phyloP scores from a whole-genome alignment of 2,888 invertebrate species.

The Venusia cambrica region DNA sequence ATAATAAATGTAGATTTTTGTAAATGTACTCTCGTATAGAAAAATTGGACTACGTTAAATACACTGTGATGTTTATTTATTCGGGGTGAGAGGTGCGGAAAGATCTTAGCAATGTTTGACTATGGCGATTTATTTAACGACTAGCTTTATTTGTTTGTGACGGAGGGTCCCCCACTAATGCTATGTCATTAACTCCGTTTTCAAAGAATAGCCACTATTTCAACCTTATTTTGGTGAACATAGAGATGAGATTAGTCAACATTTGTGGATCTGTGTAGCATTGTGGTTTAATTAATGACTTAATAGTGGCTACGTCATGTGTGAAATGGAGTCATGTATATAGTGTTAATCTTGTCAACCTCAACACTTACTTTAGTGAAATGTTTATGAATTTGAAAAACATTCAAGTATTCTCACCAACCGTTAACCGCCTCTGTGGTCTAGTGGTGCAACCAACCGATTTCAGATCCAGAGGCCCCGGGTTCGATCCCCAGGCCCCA shows the following conservation, averaged over 20 bases:
- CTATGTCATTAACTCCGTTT: slow-evolving; percentile 58
- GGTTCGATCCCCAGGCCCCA: too few relatives aligned
- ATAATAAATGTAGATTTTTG: slow-evolving; percentile 15
- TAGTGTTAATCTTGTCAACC: slow-evolving; percentile 35
- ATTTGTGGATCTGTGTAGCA: slow-evolving; percentile 36
- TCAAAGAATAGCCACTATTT: slow-evolving; percentile 48
- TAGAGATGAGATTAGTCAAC: slow-evolving; percentile 37
- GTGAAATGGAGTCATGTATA: slow-evolving; percentile 46
- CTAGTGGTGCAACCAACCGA: too few relatives aligned
- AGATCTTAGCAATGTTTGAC: slow-evolving; percentile 62
- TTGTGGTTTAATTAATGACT: slow-evolving; percentile 60
- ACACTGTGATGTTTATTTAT: slow-evolving; percentile 61
- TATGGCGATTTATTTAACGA: slow-evolving; percentile 69
- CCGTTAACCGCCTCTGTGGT: too few relatives aligned
- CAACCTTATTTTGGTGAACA: slow-evolving; percentile 46
- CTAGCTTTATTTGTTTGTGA: slow-evolving; percentile 66
- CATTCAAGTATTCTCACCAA: too few relatives aligned
- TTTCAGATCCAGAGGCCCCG: too few relatives aligned
- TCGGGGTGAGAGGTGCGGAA: slow-evolving; percentile 57
- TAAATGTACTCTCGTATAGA: slow-evolving; percentile 17
- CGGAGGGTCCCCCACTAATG: slow-evolving; percentile 56
- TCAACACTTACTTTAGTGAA: slow-evolving; percentile 12
- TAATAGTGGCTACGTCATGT: slow-evolving; percentile 59
- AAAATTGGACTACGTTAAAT: slow-evolving; percentile 41
- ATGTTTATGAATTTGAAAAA: slow-evolving; percentile 10